Percentiles rank a stretch among this genome's conserved stretches.
Evolutionary conservation across 2,797 vertebrate species (phyloP).

Genomic region (Myripristis jacobus): DNA sequence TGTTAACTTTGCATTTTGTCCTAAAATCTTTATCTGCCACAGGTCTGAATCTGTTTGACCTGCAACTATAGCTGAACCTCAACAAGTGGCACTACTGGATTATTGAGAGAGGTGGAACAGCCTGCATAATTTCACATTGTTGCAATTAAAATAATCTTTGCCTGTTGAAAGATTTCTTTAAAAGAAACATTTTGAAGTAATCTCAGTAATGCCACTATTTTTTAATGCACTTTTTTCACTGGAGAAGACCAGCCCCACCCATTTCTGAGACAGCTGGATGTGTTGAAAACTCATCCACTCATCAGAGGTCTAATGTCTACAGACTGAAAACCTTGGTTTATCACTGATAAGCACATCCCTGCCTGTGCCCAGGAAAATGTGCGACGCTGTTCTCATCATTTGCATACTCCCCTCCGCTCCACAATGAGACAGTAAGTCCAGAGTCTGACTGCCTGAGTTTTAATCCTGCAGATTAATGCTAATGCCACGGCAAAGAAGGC

Average conservation of each 20-base stretch:
- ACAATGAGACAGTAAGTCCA: conserved; percentile 65
- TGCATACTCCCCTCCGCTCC: conserved; percentile 47
- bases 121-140: not conserved
- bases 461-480: conserved; percentile 82
- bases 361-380: conserved; percentile 32
- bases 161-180: not conserved
- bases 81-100: not conserved
- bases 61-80: no score
- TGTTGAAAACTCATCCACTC: conserved; percentile 41
- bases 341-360: conserved; percentile 57
- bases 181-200: conserved; percentile 1
- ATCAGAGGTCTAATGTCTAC: conserved; percentile 37
- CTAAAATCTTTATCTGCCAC: no score
- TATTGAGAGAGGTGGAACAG: conserved; percentile 2
- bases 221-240: not conserved
- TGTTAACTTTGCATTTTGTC: not conserved
- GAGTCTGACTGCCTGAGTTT: conserved; percentile 72
- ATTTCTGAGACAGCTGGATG: conserved; percentile 10
- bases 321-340: conserved; percentile 52
- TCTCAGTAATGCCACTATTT: not conserved
- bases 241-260: conserved; percentile 14
- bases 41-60: no score
- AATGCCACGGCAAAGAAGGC: conserved; percentile 76
- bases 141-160: not conserved
- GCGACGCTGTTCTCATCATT: conserved; percentile 31